Evolutionary conservation across 2,113 vertebrate genomes (phyloP).

Genomic region (Bubo blakistoni): DNA sequence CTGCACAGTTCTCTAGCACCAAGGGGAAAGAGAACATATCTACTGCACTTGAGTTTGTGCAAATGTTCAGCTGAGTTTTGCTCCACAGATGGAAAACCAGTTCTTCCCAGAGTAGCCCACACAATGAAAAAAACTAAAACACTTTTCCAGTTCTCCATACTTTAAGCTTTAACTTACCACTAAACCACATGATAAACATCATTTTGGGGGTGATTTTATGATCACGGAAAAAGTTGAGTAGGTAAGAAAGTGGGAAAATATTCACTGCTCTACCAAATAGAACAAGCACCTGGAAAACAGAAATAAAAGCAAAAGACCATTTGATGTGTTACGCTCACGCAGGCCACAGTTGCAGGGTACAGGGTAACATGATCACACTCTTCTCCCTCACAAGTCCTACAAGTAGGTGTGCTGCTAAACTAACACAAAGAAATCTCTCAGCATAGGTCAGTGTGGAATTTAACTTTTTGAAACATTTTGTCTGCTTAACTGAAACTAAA

Average conservation of each 20-base stretch:
- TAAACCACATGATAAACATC: constrained; percentile 99
- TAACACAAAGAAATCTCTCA: background rate
- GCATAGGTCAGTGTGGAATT: background rate
- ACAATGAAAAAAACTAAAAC: background rate
- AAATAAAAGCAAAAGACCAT: background rate
- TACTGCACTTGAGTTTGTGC: too few relatives aligned
- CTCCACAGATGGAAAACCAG: background rate
- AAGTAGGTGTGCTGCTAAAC: background rate
- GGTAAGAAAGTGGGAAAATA: constrained; percentile 94
- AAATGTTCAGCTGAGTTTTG: background rate
- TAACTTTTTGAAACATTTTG: background rate
- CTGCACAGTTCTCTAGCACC: background rate
- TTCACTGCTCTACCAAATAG: constrained; percentile 93
- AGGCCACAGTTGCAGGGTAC: background rate
- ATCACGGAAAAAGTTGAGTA: constrained; percentile 98
- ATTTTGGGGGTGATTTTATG: constrained; percentile 98
- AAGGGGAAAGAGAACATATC: background rate
- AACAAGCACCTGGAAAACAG: constrained; percentile 84
- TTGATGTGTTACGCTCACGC: background rate
- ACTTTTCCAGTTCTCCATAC: background rate
- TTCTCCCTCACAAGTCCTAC: background rate
- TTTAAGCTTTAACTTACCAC: constrained; percentile 80
- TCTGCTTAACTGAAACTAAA: background rate
- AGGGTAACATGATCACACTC: background rate
- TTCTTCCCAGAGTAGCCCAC: background rate